Evolutionary conservation across 2,113 vertebrate species (phyloP), one percentile per base, ranked within the genome.

Genomic region (Nycticebus coucang): DNA sequence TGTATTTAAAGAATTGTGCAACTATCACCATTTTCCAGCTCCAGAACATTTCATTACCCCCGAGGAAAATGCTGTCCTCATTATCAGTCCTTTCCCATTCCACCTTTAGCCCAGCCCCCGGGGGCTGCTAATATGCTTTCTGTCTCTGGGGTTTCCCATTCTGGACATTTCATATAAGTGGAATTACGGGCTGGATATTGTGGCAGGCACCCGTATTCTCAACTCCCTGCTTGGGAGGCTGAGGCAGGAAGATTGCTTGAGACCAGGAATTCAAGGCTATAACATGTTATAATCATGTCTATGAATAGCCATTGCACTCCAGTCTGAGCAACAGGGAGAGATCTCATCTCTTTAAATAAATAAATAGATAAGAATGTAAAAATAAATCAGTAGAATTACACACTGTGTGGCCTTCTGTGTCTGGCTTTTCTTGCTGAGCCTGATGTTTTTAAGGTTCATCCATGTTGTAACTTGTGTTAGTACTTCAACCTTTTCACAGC

Each of bases 391-490:
- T 2, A 55, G 33, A 30, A 19, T 62, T 72, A 30, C 37, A 26
- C 10, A 0, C 9, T 0, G 0, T 13, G 33, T 17, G 72, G 28
- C 14, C n/a, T 79, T 30, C 8, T 5, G 37, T 33, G 62, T 26
- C 80, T 18, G 45, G 10, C 11, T 78, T 37, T 72, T 85, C 24
- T 62, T 26, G 19, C 4, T 7, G 7, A 41, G 24, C 18, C 1
- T 30, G 14, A 0, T 35, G 83, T 35, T 8, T 59, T 74, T 57
- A 72, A 41, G 13, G 30, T 12, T 5, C 35, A 17, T 45, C 89
- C 2, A 2, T 1, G 0, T 13, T 1, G 33, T 1, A 41, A 11
- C 1, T 0, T 3, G 37, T 72, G 11, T 57, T 57, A 35, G 5
- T 1, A 17, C 22, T 28, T 81, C 30, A 0, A 14, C n/a, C 77